Evolutionary conservation across 2,113 vertebrate genomes (phyloP).

Genomic region (Pseudorhombus dupliciocellatus): DNA sequence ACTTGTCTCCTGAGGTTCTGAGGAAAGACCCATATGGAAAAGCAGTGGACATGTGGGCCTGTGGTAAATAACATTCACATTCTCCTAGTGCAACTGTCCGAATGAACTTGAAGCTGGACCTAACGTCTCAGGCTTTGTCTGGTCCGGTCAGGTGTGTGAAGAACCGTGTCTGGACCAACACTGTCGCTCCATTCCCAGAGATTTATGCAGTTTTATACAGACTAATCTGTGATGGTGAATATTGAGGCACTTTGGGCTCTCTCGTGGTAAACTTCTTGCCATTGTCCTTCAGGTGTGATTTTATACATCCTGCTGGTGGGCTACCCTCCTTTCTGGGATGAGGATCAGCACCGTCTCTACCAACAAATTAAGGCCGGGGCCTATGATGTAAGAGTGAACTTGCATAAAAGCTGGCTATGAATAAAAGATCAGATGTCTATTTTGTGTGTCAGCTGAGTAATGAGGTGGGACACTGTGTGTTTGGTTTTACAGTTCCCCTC

Average conservation of each 20-base stretch:
- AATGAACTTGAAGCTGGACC: constrained; percentile 6
- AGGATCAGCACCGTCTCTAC: constrained; percentile 97
- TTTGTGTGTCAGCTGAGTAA: background rate
- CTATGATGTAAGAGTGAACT: constrained; percentile 86
- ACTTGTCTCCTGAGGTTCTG: constrained; percentile 95
- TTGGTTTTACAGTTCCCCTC: constrained; percentile 88
- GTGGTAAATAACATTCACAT: constrained; percentile 86
- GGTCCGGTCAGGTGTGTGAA: constrained; percentile 1
- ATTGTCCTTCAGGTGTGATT: constrained; percentile 87
- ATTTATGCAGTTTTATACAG: background rate
- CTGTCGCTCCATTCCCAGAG: background rate
- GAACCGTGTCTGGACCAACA: background rate
- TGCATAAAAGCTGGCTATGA: background rate
- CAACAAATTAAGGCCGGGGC: constrained; percentile 98
- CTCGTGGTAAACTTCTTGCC: background rate
- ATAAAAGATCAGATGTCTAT: background rate
- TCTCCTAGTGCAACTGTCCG: constrained; percentile 19
- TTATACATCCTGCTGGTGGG: constrained; percentile 98
- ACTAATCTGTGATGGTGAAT: background rate
- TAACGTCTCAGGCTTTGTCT: background rate
- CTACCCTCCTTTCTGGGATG: constrained; percentile 98
- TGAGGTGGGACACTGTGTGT: background rate
- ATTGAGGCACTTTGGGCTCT: background rate
- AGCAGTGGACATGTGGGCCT: constrained; percentile 99
- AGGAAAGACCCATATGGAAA: constrained; percentile 99